Evolutionary conservation across 2,113 vertebrate species (phyloP), one percentile per base, ranked within the genome.

Genomic region (Onychostoma macrolepis): DNA sequence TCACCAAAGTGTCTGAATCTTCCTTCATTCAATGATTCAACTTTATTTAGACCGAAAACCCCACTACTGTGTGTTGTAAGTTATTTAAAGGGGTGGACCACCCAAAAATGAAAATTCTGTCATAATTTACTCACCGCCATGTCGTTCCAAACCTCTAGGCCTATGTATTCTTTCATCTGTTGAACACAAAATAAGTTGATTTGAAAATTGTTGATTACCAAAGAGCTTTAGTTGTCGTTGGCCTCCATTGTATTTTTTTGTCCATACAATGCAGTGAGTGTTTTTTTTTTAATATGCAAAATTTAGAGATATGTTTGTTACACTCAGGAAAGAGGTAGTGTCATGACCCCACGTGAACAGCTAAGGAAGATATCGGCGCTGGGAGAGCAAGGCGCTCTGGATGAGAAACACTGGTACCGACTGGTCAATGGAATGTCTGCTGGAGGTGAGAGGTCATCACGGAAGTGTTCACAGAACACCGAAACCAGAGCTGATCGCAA

Each of bases 341-440:
- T 88, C 88, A 97, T 98, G 97, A 96, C 96, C 91, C 96, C 96
- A 19, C 89, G 96, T 75, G 97, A 98, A 87, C 96, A 97, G 91
- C 91, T 95, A 84, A 96, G 96, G 93, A 96, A 96, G 92, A 96
- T 97, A 92, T 94, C 96, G 19, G 90, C 96, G 0, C 90, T 97
- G 91, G 96, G 96, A 12, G 95, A 97, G 43, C 95, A 96, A 86
- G 94, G 94, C 2, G 56, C 93, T 4, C 89, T 97, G 74, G 97
- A 98, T 86, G 97, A 97, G 88, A 97, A 97, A 88, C 95, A 97
- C 90, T 95, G 97, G 90, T 97, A 96, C 88, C 92, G 94, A 6
- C 89, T 97, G 58, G 94, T 97, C 45, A 96, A 95, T 0, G 94
- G 97, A 53, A 96, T 98, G 94, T 94, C 97, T 63, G 94, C 96